These are phyloP conservation scores for Threskiornis aethiopicus DNA, from an alignment of 2,797 vertebrate species.

Conservation along the genomic window DNA sequence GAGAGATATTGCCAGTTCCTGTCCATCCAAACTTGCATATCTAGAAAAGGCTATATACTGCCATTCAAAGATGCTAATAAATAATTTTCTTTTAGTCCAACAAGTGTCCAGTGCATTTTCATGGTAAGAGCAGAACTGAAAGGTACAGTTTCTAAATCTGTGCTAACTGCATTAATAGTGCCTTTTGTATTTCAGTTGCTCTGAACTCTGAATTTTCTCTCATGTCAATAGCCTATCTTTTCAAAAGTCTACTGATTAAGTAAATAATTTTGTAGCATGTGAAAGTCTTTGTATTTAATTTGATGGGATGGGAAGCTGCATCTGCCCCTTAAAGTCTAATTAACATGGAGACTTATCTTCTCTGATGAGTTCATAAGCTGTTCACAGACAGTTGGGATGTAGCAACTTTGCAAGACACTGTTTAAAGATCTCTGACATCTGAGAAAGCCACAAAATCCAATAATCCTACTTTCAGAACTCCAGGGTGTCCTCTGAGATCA, in stretches of 20 bases:
- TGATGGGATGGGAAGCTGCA: conserved; percentile 80
- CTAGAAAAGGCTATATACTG: not conserved
- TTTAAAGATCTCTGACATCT: conserved; percentile 99
- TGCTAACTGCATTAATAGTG: not conserved
- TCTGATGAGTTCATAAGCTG: conserved; percentile 96
- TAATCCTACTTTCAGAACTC: conserved; percentile 99
- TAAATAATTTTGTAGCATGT: conserved; percentile 58
- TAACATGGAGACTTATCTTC: conserved; percentile 89
- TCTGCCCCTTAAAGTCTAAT: conserved; percentile 77
- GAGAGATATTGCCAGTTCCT: not conserved
- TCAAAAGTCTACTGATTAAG: conserved; percentile 48
- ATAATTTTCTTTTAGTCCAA: not conserved
- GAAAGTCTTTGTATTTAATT: conserved; percentile 82
- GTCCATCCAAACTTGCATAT: not conserved
- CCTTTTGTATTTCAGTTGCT: not conserved
- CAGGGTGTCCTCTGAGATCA: conserved; percentile 95
- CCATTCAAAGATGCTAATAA: not conserved
- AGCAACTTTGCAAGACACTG: conserved; percentile 95
- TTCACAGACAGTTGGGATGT: conserved; percentile 89
- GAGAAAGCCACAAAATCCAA: conserved; percentile 98
- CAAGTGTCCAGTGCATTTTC: not conserved
- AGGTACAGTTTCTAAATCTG: not conserved
- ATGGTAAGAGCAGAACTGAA: not conserved
- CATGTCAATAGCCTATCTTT: conserved; percentile 38
- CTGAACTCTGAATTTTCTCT: conserved; percentile 13